phyloP scores from a whole-genome alignment of 1,140 invertebrate genomes.

The Zaprionus kolodkinae region DNA sequence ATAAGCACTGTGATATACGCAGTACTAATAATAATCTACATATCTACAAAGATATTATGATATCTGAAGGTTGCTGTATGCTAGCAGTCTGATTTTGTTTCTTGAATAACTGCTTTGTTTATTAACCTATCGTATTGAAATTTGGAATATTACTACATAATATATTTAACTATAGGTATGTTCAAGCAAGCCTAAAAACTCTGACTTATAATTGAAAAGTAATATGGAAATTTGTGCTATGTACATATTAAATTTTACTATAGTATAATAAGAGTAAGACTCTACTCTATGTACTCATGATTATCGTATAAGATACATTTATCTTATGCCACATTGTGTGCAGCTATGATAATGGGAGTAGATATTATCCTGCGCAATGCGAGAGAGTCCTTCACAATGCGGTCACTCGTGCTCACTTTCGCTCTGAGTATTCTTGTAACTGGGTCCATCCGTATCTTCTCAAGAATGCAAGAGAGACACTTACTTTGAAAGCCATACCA shows the following conservation, averaged over 20 bases:
- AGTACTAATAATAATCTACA: too few relatives aligned
- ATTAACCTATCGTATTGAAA: neutral
- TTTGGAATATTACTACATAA: too few relatives aligned
- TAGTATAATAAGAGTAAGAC: too few relatives aligned
- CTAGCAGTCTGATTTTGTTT: neutral
- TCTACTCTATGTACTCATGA: neutral
- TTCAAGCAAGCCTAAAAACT: too few relatives aligned
- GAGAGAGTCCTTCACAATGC: neutral
- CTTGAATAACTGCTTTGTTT: neutral
- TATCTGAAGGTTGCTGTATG: neutral
- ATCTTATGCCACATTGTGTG: neutral
- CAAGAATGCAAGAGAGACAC: slow-evolving; percentile 38
- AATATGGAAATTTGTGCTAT: too few relatives aligned
- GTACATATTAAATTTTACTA: too few relatives aligned
- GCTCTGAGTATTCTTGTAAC: slow-evolving; percentile 22
- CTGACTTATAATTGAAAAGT: too few relatives aligned
- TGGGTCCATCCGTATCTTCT: slow-evolving; percentile 45
- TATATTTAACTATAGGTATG: too few relatives aligned
- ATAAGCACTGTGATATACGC: neutral
- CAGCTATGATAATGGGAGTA: slow-evolving; percentile 16
- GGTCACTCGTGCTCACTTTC: slow-evolving; percentile 11
- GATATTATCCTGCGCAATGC: slow-evolving; percentile 49
- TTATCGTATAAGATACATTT: neutral
- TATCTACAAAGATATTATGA: neutral
- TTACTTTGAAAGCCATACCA: slow-evolving; percentile 49